Conservation (phyloP, 1,140 invertebrate species). For the Trachymyrmex septentrionalis region DNA sequence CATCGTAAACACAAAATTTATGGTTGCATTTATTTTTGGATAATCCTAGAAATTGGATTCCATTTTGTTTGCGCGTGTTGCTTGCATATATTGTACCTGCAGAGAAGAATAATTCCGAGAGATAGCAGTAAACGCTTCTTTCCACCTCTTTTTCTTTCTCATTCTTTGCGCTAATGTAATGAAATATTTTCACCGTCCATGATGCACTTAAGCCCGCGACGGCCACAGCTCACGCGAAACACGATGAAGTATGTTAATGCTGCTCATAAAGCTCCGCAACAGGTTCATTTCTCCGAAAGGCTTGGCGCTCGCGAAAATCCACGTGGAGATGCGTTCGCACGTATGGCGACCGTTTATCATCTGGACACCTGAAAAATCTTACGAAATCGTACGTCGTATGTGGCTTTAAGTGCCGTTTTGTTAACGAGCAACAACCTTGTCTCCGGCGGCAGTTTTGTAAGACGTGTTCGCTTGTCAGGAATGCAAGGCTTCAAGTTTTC, state of each 20-base stretch:
- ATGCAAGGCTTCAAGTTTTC: background rate
- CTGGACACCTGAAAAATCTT: conserved; percentile 79
- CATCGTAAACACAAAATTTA: background rate
- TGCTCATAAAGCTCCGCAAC: conserved; percentile 83
- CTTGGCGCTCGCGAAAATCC: conserved; percentile 77
- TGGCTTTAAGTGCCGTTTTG: conserved; percentile 58
- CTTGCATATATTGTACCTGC: background rate
- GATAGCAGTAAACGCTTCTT: conserved; percentile 79
- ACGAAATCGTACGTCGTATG: conserved; percentile 64
- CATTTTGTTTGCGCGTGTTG: background rate
- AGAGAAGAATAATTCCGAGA: conserved; percentile 5
- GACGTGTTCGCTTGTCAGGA: background rate
- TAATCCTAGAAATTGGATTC: background rate
- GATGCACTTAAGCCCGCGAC: conserved; percentile 54
- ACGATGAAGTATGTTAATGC: conserved; percentile 83
- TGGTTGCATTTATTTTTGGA: background rate
- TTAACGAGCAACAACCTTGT: conserved; percentile 69
- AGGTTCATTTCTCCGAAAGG: conserved; percentile 82
- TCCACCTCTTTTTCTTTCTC: conserved; percentile 34
- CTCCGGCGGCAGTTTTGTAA: conserved; percentile 10
- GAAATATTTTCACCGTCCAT: conserved; percentile 57
- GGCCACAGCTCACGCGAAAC: conserved; percentile 60
- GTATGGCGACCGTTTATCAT: conserved; percentile 78
- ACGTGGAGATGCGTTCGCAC: conserved; percentile 78
- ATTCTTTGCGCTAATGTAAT: conserved; percentile 49